Percentiles rank a stretch among this genome's conserved stretches.
phyloP scores from a whole-genome alignment of 1,140 invertebrate genomes.

The Drosophila tristis region DNA sequence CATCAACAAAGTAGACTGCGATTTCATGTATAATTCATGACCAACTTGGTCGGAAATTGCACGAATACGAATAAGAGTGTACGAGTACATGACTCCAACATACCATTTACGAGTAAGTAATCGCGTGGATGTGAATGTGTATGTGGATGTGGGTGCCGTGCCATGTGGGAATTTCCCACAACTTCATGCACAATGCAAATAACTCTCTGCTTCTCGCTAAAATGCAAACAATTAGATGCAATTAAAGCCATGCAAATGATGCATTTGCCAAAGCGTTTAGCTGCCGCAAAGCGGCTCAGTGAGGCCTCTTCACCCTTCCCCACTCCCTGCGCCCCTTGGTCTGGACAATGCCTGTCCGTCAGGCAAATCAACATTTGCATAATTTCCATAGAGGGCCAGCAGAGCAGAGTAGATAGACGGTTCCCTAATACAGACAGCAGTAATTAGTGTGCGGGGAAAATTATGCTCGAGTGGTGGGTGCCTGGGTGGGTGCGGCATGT shows the following conservation, averaged over 20 bases:
- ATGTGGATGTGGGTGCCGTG: conserved; percentile 10
- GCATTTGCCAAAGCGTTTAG: conserved; percentile 31
- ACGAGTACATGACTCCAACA: no score
- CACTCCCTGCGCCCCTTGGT: background rate
- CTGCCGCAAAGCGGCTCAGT: conserved; percentile 17
- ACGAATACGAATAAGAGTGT: no score
- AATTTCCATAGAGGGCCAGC: conserved; percentile 39
- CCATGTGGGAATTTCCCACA: conserved; percentile 2
- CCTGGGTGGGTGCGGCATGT: background rate
- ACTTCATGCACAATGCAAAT: conserved; percentile 11
- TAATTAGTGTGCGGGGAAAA: conserved; percentile 56
- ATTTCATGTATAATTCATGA: no score
- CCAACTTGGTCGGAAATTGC: no score
- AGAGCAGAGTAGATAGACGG: conserved; percentile 5
- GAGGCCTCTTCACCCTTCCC: no score
- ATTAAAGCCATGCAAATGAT: conserved; percentile 58
- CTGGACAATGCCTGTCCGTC: conserved; percentile 9
- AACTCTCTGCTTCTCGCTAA: conserved; percentile 11
- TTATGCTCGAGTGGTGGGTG: background rate
- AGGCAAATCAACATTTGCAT: conserved; percentile 57
- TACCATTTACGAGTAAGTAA: no score
- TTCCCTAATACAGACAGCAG: conserved; percentile 25
- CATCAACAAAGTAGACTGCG: no score
- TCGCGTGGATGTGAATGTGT: no score
- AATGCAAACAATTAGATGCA: conserved; percentile 50